Evolutionary conservation across 2,113 vertebrate species (phyloP), one percentile per base, ranked within the genome.

Genomic region (Columbina picui): DNA sequence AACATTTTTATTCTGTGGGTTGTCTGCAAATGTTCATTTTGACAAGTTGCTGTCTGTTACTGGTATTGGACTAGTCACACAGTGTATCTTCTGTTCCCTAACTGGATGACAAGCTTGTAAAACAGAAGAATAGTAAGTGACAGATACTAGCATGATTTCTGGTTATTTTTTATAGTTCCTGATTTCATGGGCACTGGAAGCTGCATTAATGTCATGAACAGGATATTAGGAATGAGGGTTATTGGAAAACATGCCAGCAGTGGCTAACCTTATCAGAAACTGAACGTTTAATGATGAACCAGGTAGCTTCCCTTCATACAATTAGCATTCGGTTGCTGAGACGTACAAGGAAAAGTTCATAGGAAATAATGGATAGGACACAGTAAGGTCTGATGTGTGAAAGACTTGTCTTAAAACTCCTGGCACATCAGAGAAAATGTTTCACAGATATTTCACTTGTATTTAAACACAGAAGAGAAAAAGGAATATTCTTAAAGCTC

Each of bases 21-120:
- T 97, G 96, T 86, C 94, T 95, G 91, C 94, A 97, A 96, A 96
- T 97, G 96, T 97, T 97, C 91, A 94, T 94, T 96, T 95, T 97
- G 96, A 97, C 96, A 97, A 94, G 89, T 78, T 89, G 91, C 93
- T 97, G 93, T 97, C 96, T 97, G 95, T 97, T 94, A 93, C 80
- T 94, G 89, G 91, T 97, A 89, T 92, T 96, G 96, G 95, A 96
- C 96, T 92, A 94, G 73, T 97, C 94, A 97, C 91, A 95, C 76
- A 84, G 64, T 68, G 86, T 93, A 75, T 96, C 74, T 95, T 70
- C 81, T 93, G 81, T 96, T 96, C 95, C 65, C 84, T 96, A 94
- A 93, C 84, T 91, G 94, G 87, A 87, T 96, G 93, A 97, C 94
- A 96, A 95, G 84, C 94, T 96, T 96, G 94, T 93, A 96, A 96